Base-by-base conservation (phyloP, 1,140 invertebrate species). In the Zaprionus capensis region DNA sequence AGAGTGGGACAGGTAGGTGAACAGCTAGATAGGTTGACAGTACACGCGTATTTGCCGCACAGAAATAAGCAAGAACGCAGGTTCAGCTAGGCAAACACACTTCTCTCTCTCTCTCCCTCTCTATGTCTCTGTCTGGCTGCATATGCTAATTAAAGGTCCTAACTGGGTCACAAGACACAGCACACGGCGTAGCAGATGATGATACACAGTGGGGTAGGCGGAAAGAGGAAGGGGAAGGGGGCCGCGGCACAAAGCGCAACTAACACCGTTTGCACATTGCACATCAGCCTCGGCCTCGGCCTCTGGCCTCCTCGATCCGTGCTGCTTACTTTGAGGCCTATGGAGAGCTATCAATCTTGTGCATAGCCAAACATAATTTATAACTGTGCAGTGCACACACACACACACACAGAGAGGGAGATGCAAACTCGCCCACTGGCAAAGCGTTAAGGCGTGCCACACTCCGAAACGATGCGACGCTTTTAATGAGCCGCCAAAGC, bases 401-500 rank as follows among this genome's bases (percentile, higher is more conserved):
- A 38, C 28, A 36, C 55, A 55, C 34, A 11, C 55, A 64, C 56
- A 26, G 34, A 57, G 41, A 51, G 28, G 53, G 20, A 41, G 22
- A 61, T 17, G 36, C 57, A 36, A 65, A 63, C 41, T 20, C 65
- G 44, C 64, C 68, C 41, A 66, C 65, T 34, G 44, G 55, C 51
- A 65, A 57, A 61, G 69, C 65, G 74, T 56, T 61, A 81, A 72
- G 80, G 76, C 70, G 67, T 72, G 56, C 76, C 78, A 76, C 69
- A 70, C 51, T 28, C 69, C 69, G 63, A 73, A 20, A n/a, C 20
- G 58, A 44, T 76, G 69, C 61, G 78, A 64, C 83, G 76, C 78
- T 88, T 88, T 88, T 88, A 88, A 88, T 88, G 84, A 88, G 85
- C 85, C 85, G 85, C 85, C 85, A 88, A 88, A 90, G 85, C 85